Base-by-base conservation (phyloP, 2,113 vertebrate genomes). In the Gobio gobio region DNA sequence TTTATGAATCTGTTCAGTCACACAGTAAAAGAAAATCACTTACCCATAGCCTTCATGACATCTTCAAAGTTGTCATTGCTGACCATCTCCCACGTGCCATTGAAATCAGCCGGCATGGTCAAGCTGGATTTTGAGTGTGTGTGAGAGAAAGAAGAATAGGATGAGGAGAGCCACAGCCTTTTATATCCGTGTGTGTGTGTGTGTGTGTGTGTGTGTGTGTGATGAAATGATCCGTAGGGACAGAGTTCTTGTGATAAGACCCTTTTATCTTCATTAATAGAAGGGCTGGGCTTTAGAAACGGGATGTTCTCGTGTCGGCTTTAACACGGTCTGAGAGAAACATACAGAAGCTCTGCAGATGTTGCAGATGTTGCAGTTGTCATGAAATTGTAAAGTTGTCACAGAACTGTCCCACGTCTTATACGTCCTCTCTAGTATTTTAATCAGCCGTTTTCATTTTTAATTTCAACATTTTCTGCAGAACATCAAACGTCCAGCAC, bases 1-100 rank as follows among this genome's bases (percentile, higher is more conserved):
- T 36, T 18, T 3, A 66, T 26, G 61, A 16, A 3, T 64, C 61
- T 3, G 36, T 20, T 20, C 12, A 43, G 18, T 0, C 8, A 4
- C 5, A 22, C 10, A 43, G 66, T 43, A 43, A 12, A 24, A 81
- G 49, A 26, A 56, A 10, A 14, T 10, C 18, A 85, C 95, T 97
- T 93, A 99, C 98, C 97, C 72, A 99, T 85, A 26, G 96, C 96
- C 85, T 97, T 97, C 98, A 99, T 97, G 89, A 96, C 89, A 0
- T 96, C 96, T 58, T 99, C 97, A 85, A 99, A 99, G 90, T 98
- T 97, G 0, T 99, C 96, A n/a, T 97, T 99, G 86, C 58, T 93
- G 88, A 95, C 93, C 97, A 99, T 97, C 92, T 98, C 97, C 97
- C 97, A 99, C 0, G 91, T 96, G 82, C 98, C 98, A 90, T 93